phyloP scores from a whole-genome alignment of 35 echinoderm and acorn worm species.

The Stichopus chloronotus region DNA sequence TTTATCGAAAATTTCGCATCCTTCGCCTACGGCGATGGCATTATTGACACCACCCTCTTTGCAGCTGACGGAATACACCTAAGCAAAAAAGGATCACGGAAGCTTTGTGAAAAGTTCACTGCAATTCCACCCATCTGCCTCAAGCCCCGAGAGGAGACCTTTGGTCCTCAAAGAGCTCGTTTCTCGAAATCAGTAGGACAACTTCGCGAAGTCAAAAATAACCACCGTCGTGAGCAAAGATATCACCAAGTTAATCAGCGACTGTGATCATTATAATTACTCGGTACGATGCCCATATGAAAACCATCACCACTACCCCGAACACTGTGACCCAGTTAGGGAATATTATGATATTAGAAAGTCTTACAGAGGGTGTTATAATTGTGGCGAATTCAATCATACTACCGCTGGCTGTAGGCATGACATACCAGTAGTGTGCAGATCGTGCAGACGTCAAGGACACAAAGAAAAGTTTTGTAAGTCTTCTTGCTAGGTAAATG shows the following conservation, averaged over 20 bases:
- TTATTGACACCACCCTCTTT: not conserved
- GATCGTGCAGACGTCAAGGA: not conserved
- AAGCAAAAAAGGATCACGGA: conserved; percentile 2
- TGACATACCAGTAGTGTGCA: conserved; percentile 6
- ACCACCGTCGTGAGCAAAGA: not conserved
- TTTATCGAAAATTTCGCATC: conserved; percentile 1
- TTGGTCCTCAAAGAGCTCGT: not conserved
- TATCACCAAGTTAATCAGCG: not conserved
- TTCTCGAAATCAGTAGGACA: not conserved
- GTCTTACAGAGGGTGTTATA: conserved; percentile 16
- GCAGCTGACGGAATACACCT: conserved; percentile 15
- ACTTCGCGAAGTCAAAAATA: not conserved
- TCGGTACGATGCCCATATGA: not conserved
- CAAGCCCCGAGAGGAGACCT: not conserved
- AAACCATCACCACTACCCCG: conserved; percentile 13
- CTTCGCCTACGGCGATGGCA: not conserved
- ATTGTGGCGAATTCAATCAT: not conserved
- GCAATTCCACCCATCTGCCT: conserved; percentile 25
- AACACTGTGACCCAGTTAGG: not conserved
- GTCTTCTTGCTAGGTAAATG: not conserved
- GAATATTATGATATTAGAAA: not conserved
- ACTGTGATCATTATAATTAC: not conserved
- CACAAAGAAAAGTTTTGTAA: conserved; percentile 28
- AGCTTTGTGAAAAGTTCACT: conserved; percentile 21
- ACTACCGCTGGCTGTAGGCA: conserved; percentile 1